A percentile compares a stretch with the other conserved stretches of the same genome.
phyloP scores from a whole-genome alignment of 1,140 invertebrate species.

The Scylla paramamosain region DNA sequence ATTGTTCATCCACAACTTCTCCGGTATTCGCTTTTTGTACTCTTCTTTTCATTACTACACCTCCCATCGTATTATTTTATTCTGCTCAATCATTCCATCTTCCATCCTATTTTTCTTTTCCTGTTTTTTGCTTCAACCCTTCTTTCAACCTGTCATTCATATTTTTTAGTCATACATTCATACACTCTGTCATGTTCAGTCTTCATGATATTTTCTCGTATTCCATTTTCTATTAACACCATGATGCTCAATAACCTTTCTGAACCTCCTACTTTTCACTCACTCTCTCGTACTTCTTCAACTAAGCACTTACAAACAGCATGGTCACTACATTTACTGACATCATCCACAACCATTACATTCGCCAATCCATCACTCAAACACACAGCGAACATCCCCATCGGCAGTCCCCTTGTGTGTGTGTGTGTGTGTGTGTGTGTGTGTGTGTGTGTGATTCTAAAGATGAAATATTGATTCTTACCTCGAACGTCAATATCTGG shows the following conservation, averaged over 20 bases:
- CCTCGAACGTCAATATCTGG: not conserved
- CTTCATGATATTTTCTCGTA: no score
- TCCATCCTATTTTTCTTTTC: not conserved
- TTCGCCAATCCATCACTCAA: no score
- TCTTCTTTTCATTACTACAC: not conserved
- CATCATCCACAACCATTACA: no score
- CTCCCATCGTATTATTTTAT: not conserved
- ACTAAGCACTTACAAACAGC: no score
- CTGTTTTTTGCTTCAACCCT: not conserved
- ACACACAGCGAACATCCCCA: no score
- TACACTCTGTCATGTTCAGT: no score
- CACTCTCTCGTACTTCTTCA: not conserved
- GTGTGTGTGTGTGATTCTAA: not conserved
- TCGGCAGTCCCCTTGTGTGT: no score
- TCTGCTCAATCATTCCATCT: not conserved
- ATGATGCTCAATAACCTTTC: no score
- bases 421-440: slow-evolving; percentile 33
- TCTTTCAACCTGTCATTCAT: not conserved
- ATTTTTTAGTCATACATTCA: no score
- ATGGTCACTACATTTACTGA: no score
- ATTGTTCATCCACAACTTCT: not conserved
- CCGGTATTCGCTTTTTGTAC: not conserved
- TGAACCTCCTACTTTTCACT: not conserved
- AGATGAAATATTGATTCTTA: no score
- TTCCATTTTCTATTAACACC: no score